Evolutionary conservation across 2,888 invertebrate species (phyloP), one percentile per base, ranked within the genome.

Genomic region (Cybosia mesomella): DNA sequence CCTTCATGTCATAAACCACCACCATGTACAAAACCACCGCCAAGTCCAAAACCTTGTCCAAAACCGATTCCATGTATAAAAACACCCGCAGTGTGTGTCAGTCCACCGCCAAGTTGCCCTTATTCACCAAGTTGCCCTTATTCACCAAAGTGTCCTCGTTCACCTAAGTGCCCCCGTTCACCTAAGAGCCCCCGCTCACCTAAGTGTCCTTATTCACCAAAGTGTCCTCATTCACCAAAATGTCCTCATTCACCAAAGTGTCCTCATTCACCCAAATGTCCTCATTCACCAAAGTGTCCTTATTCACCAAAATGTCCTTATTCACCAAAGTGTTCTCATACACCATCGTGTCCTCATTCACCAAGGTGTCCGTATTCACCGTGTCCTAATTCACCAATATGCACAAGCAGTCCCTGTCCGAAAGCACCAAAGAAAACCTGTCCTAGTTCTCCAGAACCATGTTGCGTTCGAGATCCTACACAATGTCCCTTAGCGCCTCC

Each of bases 401-500:
- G 57, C 22, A 13, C 34, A 22, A 28, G 58, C 11, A 21, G 21
- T 36, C 59, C 22, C 21, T 63, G 64, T 32, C 64, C 64, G 5
- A 64, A 58, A 28, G 28, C 64, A 57, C 64, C 64, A 11, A 55
- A 61, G 43, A 61, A 61, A n/a, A n/a, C n/a, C n/a, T 61, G 61
- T 3, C 61, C 64, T 5, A 24, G 24, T 8, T 22, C 55, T 57
- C 54, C 55, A 7, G n/a, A 55, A 11, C 58, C 39, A 0, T 75
- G 72, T 49, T 71, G 64, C 15, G 13, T 18, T 5, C 53, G 24
- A 49, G 59, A 64, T 21, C 72, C 75, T 43, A 0, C 54, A 15
- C 39, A 28, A 28, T 74, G 67, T 58, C 75, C 78, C 43, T 21
- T 21, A 7, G 1, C 10, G 22, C 64, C 62, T 21, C 57, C 70